Evolutionary conservation across 53 echinoderm and acorn worm species (phyloP).

Genomic region (Zoroaster sp.): DNA sequence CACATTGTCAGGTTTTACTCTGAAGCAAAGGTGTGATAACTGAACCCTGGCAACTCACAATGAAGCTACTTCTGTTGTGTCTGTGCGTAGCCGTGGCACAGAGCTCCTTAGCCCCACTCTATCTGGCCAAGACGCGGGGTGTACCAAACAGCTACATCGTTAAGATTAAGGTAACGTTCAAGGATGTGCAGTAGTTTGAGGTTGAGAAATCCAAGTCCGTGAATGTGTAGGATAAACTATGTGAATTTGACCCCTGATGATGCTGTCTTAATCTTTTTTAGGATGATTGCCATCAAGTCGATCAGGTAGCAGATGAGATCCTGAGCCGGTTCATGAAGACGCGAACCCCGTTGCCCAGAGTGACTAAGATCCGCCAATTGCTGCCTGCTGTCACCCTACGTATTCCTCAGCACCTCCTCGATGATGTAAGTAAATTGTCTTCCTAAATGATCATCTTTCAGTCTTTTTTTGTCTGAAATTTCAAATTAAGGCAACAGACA

Average conservation of each 20-base stretch:
- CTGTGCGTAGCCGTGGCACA: not conserved
- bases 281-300: not conserved
- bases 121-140: not conserved
- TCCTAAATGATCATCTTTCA: not conserved
- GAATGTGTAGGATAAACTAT: not conserved
- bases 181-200: too few species aligned
- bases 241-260: not conserved
- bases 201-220: not conserved
- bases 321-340: not conserved
- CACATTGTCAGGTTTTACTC: too few species aligned
- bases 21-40: too few species aligned
- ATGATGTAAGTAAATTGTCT: not conserved
- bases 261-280: not conserved
- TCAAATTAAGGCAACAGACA: too few species aligned
- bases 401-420: not conserved
- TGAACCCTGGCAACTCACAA: not conserved
- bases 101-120: not conserved
- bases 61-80: not conserved
- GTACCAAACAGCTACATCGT: not conserved
- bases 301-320: not conserved
- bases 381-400: not conserved
- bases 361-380: not conserved
- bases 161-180: not conserved
- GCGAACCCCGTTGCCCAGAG: not conserved
- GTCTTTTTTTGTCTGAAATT: too few species aligned